Evolutionary conservation across 2,888 invertebrate genomes (phyloP).

Genomic region (Drosophila suboccidentalis): DNA sequence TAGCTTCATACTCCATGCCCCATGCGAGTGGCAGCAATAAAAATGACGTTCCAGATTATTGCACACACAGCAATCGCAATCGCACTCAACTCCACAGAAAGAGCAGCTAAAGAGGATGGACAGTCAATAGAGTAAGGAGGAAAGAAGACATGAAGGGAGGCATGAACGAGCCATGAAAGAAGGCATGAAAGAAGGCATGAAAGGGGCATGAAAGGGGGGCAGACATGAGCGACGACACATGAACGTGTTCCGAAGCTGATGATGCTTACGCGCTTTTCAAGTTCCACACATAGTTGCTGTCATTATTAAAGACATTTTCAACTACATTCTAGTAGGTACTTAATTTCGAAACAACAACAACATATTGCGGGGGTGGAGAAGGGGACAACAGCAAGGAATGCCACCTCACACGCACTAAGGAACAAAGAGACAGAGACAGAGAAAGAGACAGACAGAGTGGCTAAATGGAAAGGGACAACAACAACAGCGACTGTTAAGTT

Average conservation of each 20-base stretch:
- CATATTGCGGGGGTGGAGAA: slow-evolving; percentile 4
- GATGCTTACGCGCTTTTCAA: slow-evolving; percentile 82
- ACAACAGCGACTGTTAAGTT: background rate
- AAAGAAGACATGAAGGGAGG: background rate
- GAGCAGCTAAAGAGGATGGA: slow-evolving; percentile 22
- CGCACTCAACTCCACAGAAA: slow-evolving; percentile 5
- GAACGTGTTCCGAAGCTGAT: slow-evolving; percentile 73
- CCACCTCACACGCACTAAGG: slow-evolving; percentile 70
- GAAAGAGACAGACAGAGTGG: background rate
- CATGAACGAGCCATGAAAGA: slow-evolving; percentile 35
- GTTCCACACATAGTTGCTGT: slow-evolving; percentile 81
- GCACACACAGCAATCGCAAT: slow-evolving; percentile 44
- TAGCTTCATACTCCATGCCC: slow-evolving; percentile 68
- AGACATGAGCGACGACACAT: slow-evolving; percentile 64
- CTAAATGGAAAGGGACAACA: background rate
- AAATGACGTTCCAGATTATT: slow-evolving; percentile 80
- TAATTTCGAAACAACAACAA: slow-evolving; percentile 63
- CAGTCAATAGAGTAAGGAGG: background rate
- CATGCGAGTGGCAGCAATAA: slow-evolving; percentile 76
- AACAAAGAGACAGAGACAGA: slow-evolving; percentile 1
- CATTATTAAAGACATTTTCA: slow-evolving; percentile 82
- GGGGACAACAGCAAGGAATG: slow-evolving; percentile 42
- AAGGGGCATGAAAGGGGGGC: background rate
- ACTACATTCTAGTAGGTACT: slow-evolving; percentile 81
- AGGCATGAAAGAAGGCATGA: background rate